Evolutionary conservation across 2,797 vertebrate species (phyloP).

Genomic region (Rhyacichthys aspro): DNA sequence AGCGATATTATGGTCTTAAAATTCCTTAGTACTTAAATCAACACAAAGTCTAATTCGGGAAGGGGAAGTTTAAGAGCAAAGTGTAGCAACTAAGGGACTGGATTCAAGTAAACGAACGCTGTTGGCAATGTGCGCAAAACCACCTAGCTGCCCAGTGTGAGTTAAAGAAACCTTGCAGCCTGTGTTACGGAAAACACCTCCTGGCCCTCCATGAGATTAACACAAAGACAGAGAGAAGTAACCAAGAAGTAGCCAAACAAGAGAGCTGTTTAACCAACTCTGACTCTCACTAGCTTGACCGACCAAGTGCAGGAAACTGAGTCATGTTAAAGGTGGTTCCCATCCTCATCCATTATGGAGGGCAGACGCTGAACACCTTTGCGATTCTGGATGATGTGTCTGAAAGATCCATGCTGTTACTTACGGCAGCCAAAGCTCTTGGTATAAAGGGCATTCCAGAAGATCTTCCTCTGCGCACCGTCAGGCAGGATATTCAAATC

Average conservation of each 20-base stretch:
- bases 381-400: constrained; percentile 7
- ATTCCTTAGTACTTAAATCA: too few relatives aligned
- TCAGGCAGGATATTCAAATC: constrained; percentile 7
- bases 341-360: constrained; percentile 5
- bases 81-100: constrained; percentile 23
- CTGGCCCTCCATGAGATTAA: constrained; percentile 15
- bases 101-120: constrained; percentile 16
- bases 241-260: background rate
- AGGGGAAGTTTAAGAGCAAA: too few relatives aligned
- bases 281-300: background rate
- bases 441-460: constrained; percentile 8
- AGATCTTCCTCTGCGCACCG: background rate
- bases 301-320: background rate
- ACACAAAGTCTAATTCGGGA: too few relatives aligned
- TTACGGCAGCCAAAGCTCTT: background rate
- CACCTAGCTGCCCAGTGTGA: constrained; percentile 25
- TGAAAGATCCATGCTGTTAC: constrained; percentile 4
- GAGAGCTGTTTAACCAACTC: background rate
- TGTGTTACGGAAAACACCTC: constrained; percentile 14
- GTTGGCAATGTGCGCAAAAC: constrained; percentile 4
- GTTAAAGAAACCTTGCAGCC: constrained; percentile 15
- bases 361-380: background rate
- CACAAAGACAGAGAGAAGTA: background rate
- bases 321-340: constrained; percentile 5
- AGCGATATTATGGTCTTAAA: too few relatives aligned